phyloP scores from a whole-genome alignment of 2,113 vertebrate species.

The Shinisaurus crocodilurus region DNA sequence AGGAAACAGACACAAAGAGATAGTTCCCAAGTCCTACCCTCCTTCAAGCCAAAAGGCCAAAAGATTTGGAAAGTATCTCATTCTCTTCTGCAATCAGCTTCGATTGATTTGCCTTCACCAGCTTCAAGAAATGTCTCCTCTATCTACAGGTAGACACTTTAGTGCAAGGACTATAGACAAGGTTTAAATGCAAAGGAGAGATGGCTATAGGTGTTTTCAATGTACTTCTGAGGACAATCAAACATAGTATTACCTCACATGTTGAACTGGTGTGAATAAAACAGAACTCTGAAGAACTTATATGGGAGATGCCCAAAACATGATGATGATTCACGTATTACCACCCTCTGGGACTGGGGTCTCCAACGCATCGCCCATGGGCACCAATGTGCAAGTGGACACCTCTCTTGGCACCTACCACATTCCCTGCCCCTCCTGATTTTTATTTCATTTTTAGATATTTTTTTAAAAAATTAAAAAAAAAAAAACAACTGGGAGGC shows the following conservation, averaged over 20 bases:
- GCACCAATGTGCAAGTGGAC: too few species aligned
- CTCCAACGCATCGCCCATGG: too few species aligned
- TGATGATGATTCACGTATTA: not conserved
- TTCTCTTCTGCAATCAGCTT: not conserved
- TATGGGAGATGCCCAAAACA: not conserved
- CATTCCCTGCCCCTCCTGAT: too few species aligned
- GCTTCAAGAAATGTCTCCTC: not conserved
- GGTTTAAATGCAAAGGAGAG: not conserved
- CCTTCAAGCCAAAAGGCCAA: not conserved
- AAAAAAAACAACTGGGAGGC: too few species aligned
- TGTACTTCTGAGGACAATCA: too few species aligned
- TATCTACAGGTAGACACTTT: not conserved
- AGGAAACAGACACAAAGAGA: not conserved
- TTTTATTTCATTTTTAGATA: too few species aligned
- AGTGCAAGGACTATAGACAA: not conserved
- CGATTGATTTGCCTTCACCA: not conserved
- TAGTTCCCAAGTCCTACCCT: not conserved
- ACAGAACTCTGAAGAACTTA: not conserved
- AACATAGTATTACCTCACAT: too few species aligned
- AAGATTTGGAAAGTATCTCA: not conserved
- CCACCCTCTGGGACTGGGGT: too few species aligned
- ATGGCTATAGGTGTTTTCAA: too few species aligned
- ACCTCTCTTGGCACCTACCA: too few species aligned
- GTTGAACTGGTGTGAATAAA: not conserved
- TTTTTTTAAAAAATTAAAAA: too few species aligned